These are phyloP conservation scores for Thereva unica DNA, from an alignment of 2,888 invertebrate genomes.

Conservation along the genomic window DNA sequence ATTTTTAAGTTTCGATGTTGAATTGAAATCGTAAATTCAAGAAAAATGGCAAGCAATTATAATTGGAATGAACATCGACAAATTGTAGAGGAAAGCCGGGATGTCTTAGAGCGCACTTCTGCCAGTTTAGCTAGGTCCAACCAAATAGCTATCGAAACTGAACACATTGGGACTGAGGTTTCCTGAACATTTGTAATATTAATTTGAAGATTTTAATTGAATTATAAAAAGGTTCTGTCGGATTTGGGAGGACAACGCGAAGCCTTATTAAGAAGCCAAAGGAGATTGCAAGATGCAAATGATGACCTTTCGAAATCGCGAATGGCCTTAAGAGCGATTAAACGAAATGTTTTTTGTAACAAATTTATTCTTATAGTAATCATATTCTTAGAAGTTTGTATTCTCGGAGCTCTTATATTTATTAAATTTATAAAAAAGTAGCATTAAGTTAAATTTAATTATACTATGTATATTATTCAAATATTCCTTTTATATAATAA, in stretches of 20 bases:
- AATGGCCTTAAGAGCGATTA: conserved; percentile 68
- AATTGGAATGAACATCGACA: conserved; percentile 56
- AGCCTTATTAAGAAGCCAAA: conserved; percentile 67
- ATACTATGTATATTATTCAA: too few relatives aligned
- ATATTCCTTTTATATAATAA: too few relatives aligned
- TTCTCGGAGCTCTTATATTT: conserved; percentile 67
- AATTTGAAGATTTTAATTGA: background rate
- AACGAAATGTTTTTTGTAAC: conserved; percentile 72
- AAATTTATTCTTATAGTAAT: conserved; percentile 74
- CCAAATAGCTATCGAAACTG: conserved; percentile 77
- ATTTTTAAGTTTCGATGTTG: too few relatives aligned
- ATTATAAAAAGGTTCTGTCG: conserved; percentile 63
- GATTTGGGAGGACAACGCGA: conserved; percentile 79
- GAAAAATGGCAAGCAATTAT: background rate
- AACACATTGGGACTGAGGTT: conserved; percentile 72
- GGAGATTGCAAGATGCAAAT: conserved; percentile 72
- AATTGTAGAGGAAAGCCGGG: conserved; percentile 62
- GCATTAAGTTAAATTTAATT: background rate
- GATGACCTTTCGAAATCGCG: conserved; percentile 69
- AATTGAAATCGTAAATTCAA: too few relatives aligned
- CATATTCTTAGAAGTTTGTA: conserved; percentile 70
- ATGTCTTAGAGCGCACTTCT: conserved; percentile 64
- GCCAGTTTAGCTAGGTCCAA: conserved; percentile 71
- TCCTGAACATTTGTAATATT: background rate
- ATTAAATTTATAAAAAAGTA: conserved; percentile 63